These are phyloP conservation scores for Troides aeacus DNA, from an alignment of 2,888 invertebrate species.

Conservation along the genomic window DNA sequence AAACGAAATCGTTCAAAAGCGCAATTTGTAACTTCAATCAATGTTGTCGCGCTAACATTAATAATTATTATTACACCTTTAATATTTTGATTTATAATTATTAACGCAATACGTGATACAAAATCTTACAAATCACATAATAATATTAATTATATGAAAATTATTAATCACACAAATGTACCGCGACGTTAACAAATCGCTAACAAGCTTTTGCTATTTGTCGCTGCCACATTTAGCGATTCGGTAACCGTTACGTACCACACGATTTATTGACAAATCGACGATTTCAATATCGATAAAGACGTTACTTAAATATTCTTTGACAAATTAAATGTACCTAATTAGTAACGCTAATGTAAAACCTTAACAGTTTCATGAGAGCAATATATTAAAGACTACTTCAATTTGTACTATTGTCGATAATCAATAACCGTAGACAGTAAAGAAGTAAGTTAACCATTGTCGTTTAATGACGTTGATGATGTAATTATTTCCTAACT, in stretches of 20 bases:
- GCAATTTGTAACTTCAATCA: too few relatives aligned
- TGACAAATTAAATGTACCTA: conserved; percentile 10
- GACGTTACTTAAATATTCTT: conserved; percentile 29
- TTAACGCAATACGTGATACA: too few relatives aligned
- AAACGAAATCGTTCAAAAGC: too few relatives aligned
- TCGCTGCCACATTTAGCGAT: conserved; percentile 38
- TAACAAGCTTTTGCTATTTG: conserved; percentile 60
- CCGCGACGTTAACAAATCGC: conserved; percentile 51
- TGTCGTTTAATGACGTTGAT: too few relatives aligned
- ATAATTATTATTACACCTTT: too few relatives aligned
- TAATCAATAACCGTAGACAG: too few relatives aligned
- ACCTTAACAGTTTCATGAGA: not conserved
- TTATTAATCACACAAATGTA: conserved; percentile 40
- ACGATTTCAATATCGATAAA: conserved; percentile 31
- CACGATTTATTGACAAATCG: conserved; percentile 33
- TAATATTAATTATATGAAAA: not conserved
- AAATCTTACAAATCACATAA: not conserved
- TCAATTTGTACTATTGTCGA: too few relatives aligned
- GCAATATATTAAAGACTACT: too few relatives aligned
- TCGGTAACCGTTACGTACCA: conserved; percentile 29
- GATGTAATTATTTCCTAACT: too few relatives aligned
- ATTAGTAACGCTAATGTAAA: conserved; percentile 7
- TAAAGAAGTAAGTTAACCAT: too few relatives aligned
- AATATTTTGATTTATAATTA: too few relatives aligned
- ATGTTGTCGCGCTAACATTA: too few relatives aligned